Evolutionary conservation across 1,140 invertebrate genomes (phyloP), one percentile per base, ranked within the genome.

Genomic region (Pectinophora gossypiella): DNA sequence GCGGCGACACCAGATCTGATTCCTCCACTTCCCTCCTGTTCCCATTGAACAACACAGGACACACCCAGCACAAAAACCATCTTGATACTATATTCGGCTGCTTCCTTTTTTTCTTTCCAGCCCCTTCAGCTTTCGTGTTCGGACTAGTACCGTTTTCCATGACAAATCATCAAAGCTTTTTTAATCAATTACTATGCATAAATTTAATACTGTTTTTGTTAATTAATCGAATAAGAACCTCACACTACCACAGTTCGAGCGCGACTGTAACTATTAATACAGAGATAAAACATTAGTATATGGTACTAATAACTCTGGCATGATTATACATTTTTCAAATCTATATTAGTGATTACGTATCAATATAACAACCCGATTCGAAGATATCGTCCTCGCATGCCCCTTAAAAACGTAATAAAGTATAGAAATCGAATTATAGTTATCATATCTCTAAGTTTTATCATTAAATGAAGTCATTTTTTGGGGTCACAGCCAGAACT

Each of bases 41-140:
- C 3, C 60, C 64, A 40, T 52, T 64, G 5, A 55, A 10, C 18
- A 67, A 15, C n/a, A 67, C 55, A 3, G 64, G 64, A 32, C 61
- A 67, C n/a, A 67, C 35, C 64, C 64, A 67, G 20, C 60, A 63
- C 7, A 63, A 19, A 43, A 67, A 67, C 22, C 63, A 40, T n/a
- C 40, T 38, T 5, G 57, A 60, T 5, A 67, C 18, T 12, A 64
- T 42, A 36, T 63, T 63, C 1, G 55, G 55, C n/a, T 48, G 52
- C 32, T 23, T 55, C 27, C 48, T 59, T 47, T 44, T 49, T 22
- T 61, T 56, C 16, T 54, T 36, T 12, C 48, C 35, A 18, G 7
- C 16, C 9, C 16, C 46, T 38, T 22, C 46, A 43, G 32, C n/a
- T 20, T 32, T 51, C 1, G 18, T 23, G 21, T 35, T 35, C 43